Base-by-base conservation (phyloP, 2,888 invertebrate species). In the Eupithecia vulgata region DNA sequence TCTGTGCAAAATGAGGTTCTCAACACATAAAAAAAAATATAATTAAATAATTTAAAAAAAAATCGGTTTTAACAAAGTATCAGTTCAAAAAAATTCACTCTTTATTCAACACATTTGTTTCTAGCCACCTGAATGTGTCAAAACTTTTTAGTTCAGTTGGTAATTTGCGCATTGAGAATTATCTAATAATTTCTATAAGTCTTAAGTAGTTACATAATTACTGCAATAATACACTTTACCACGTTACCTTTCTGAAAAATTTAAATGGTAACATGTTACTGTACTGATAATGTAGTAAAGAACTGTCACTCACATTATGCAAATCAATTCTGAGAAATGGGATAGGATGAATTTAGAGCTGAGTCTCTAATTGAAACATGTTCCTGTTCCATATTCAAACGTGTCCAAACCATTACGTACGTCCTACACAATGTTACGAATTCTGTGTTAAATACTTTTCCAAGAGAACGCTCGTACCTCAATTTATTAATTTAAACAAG, bases 371-470 rank as follows among this genome's bases (percentile, higher is more conserved):
- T 61, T 61, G 7, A 59, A 30, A 4, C 30, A 5, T 30, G 30
- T 25, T 21, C 25, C 59, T 61, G 59, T 61, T 61, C 59, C 34
- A 61, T 59, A 61, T 61, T 34, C 59, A 61, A 61, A 61, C 15
- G 30, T 61, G 34, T 61, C 59, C 34, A 15, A 30, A 59, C 59
- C 34, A 25, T 34, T 0, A 6, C 2, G 30, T 30, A 30, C 30
- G 30, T 30, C 30, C 2, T 30, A 61, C 25, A 2, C 30, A 15
- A 4, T 34, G 7, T 7, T n/a, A 25, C 57, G 21, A 21, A 57
- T 25, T 21, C 25, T 57, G 40, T 10, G 30, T 30, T n/a, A 30
- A 30, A 30, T 30, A 30, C 4, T 30, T 4, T 30, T 30, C 30
- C 30, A 4, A 30, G 30, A 3, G 12, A 40, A 40, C 40, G 40